phyloP scores from a whole-genome alignment of 2,888 invertebrate species.

The Ceraclea dissimilis region DNA sequence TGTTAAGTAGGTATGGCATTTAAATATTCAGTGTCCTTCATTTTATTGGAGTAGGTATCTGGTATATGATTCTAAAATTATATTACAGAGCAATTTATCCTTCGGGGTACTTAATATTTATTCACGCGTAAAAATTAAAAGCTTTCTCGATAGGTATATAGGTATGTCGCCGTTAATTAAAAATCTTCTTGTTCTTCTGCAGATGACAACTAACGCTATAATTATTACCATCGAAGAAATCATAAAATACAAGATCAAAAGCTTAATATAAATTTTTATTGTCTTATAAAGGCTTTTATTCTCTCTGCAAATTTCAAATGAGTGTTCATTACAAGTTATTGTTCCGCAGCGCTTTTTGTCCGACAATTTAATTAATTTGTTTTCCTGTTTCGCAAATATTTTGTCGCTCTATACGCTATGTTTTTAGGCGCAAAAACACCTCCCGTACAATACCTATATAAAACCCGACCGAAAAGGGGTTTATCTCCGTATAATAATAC shows the following conservation, averaged over 20 bases:
- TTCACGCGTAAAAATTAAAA: too few species aligned
- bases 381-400: constrained; percentile 21
- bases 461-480: background rate
- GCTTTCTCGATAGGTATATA: too few species aligned
- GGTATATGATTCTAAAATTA: too few species aligned
- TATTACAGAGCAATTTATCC: too few species aligned
- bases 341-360: constrained; percentile 22
- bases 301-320: constrained; percentile 21
- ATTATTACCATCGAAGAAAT: background rate
- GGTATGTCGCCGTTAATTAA: too few species aligned
- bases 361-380: constrained; percentile 25
- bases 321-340: constrained; percentile 24
- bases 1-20: too few species aligned
- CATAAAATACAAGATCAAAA: constrained; percentile 3
- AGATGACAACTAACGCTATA: too few species aligned
- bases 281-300: constrained; percentile 4
- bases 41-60: too few species aligned
- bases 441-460: background rate
- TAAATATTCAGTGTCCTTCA: too few species aligned
- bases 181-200: too few species aligned
- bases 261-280: constrained; percentile 9
- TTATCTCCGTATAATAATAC: background rate
- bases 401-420: constrained; percentile 16
- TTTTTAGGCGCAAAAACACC: constrained; percentile 13
- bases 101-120: too few species aligned